phyloP scores from a whole-genome alignment of 1,140 invertebrate species.

The Bombus soroeensis region DNA sequence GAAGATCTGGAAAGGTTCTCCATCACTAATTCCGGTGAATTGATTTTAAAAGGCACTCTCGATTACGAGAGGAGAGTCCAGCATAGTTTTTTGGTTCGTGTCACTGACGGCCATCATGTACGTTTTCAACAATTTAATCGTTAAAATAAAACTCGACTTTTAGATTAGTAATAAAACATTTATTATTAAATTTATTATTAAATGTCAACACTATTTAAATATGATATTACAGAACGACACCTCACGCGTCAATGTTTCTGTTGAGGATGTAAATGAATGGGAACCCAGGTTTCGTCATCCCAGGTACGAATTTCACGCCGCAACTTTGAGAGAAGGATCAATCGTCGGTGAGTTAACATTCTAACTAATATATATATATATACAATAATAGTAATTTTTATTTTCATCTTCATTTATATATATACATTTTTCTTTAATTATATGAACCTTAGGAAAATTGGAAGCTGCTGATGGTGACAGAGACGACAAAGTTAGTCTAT shows the following conservation, averaged over 20 bases:
- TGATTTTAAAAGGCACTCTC: conserved; percentile 89
- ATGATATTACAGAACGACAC: conserved; percentile 88
- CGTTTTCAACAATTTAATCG: conserved; percentile 60
- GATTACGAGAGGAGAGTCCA: conserved; percentile 91
- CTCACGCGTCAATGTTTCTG: conserved; percentile 89
- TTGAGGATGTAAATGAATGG: conserved; percentile 96
- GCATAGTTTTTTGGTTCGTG: conserved; percentile 91
- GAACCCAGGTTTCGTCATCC: conserved; percentile 94
- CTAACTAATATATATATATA: not conserved
- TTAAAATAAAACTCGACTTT: not conserved
- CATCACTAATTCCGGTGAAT: conserved; percentile 90
- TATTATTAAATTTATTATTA: not conserved
- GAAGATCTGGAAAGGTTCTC: conserved; percentile 88
- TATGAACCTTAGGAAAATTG: conserved; percentile 84
- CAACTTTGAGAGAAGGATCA: conserved; percentile 78
- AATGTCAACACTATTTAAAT: not conserved
- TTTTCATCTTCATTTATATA: not conserved
- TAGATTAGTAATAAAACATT: not conserved
- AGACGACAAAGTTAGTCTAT: conserved; percentile 88
- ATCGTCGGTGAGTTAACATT: conserved; percentile 76
- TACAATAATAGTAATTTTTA: not conserved
- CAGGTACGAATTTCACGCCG: conserved; percentile 91
- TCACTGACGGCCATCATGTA: conserved; percentile 91
- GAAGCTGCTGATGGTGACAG: conserved; percentile 92
- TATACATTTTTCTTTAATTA: not conserved